Percentiles rank a stretch among this genome's conserved stretches.
Conservation (phyloP, 2,888 invertebrate species). For the Auanema sp. region DNA sequence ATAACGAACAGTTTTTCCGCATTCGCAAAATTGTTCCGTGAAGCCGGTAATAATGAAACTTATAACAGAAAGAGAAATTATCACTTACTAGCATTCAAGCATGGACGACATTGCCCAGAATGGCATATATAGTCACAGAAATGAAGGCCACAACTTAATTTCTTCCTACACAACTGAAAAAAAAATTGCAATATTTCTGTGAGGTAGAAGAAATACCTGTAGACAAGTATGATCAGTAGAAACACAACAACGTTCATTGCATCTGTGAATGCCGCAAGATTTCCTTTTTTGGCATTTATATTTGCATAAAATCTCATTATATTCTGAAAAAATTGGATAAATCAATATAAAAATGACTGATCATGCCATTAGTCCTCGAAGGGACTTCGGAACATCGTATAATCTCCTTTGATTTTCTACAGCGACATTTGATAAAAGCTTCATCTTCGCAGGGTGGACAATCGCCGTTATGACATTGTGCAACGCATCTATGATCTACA, state of each 20-base stretch:
- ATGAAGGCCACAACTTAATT: constrained; percentile 83
- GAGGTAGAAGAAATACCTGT: constrained; percentile 65
- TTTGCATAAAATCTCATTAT: constrained; percentile 72
- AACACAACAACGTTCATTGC: constrained; percentile 85
- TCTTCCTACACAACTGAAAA: constrained; percentile 71
- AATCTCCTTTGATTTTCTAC: constrained; percentile 78
- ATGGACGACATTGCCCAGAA: constrained; percentile 80
- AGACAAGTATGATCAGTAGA: constrained; percentile 84
- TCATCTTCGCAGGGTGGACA: constrained; percentile 80
- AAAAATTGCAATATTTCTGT: not conserved
- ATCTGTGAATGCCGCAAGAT: constrained; percentile 75
- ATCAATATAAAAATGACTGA: not conserved
- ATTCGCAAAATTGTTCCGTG: constrained; percentile 87
- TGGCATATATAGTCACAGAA: constrained; percentile 87
- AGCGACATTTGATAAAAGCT: constrained; percentile 80
- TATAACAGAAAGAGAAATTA: constrained; percentile 1
- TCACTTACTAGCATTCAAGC: constrained; percentile 76
- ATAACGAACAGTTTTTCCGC: constrained; percentile 81
- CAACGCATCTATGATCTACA: constrained; percentile 73
- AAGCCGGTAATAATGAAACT: constrained; percentile 72
- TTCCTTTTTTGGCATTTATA: constrained; percentile 81
- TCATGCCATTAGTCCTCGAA: too few relatives aligned
- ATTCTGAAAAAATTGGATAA: constrained; percentile 20
- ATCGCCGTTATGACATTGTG: constrained; percentile 74
- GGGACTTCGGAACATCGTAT: constrained; percentile 35